These are phyloP conservation scores for Dexiosoma caninum DNA, from an alignment of 2,888 invertebrate genomes.

Conservation along the genomic window DNA sequence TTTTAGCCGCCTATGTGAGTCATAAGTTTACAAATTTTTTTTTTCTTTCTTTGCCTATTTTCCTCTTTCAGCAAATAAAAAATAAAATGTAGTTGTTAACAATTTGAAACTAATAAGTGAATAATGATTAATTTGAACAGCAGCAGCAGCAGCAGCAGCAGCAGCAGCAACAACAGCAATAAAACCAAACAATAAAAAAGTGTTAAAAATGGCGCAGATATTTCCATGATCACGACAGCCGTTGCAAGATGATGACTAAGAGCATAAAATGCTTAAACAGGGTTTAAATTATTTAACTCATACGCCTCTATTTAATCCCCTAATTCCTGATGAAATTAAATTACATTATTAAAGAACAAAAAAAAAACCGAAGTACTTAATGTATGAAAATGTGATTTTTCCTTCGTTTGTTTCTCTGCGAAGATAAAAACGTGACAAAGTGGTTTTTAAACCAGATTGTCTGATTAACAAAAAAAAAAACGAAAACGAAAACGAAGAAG, in stretches of 20 bases:
- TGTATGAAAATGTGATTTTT: slow-evolving; percentile 2
- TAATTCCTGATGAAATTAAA: slow-evolving; percentile 41
- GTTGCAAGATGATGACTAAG: slow-evolving; percentile 57
- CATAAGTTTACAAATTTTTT: slow-evolving; percentile 45
- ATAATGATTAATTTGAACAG: slow-evolving; percentile 58
- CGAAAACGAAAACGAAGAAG: not conserved
- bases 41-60: not conserved
- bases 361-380: not conserved
- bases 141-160: slow-evolving; percentile 7
- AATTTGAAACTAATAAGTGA: slow-evolving; percentile 51
- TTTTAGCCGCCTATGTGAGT: slow-evolving; percentile 50
- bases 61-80: slow-evolving; percentile 27
- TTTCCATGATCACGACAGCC: slow-evolving; percentile 21
- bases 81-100: slow-evolving; percentile 40
- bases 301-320: slow-evolving; percentile 58
- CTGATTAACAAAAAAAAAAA: slow-evolving; percentile 8
- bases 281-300: slow-evolving; percentile 50
- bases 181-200: slow-evolving; percentile 35
- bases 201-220: slow-evolving; percentile 45
- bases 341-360: not conserved
- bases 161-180: no score
- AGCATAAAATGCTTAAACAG: slow-evolving; percentile 36
- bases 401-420: not conserved
- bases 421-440: slow-evolving; percentile 57
- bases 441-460: slow-evolving; percentile 28